Evolutionary conservation across 2,797 vertebrate species (phyloP).

Genomic region (Etheostoma nigrum): DNA sequence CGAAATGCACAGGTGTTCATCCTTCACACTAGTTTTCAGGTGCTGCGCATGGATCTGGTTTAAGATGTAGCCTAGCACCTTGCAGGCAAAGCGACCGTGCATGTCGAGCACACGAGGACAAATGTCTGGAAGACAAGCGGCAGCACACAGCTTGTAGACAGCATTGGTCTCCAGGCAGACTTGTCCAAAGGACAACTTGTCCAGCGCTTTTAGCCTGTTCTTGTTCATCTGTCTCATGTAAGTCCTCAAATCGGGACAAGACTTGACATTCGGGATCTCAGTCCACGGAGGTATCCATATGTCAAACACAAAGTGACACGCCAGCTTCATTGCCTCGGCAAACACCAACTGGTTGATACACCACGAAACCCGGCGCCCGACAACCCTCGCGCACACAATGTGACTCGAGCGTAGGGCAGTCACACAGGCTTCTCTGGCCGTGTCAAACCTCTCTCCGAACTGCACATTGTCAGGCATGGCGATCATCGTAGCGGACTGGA

Average conservation of each 20-base stretch:
- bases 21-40: not conserved
- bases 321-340: conserved; percentile 28
- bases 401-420: not conserved
- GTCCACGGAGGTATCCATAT: conserved; percentile 33
- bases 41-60: not conserved
- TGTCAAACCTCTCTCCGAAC: not conserved
- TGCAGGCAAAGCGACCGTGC: too few species aligned
- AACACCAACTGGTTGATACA: conserved; percentile 36
- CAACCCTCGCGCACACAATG: not conserved
- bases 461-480: conserved; percentile 1
- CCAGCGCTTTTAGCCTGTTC: not conserved
- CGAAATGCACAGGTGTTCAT: not conserved
- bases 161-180: too few species aligned
- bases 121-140: too few species aligned
- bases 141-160: too few species aligned
- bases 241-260: fast-evolving
- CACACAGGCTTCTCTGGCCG: not conserved
- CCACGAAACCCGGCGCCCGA: not conserved
- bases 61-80: not conserved
- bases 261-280: not conserved
- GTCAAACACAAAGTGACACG: conserved; percentile 33
- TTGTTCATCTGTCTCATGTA: not conserved
- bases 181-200: not conserved
- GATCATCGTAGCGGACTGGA: conserved; percentile 29
- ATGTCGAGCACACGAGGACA: too few species aligned